Evolutionary conservation across 2,888 invertebrate genomes (phyloP).

Genomic region (Ophion obscuratus): DNA sequence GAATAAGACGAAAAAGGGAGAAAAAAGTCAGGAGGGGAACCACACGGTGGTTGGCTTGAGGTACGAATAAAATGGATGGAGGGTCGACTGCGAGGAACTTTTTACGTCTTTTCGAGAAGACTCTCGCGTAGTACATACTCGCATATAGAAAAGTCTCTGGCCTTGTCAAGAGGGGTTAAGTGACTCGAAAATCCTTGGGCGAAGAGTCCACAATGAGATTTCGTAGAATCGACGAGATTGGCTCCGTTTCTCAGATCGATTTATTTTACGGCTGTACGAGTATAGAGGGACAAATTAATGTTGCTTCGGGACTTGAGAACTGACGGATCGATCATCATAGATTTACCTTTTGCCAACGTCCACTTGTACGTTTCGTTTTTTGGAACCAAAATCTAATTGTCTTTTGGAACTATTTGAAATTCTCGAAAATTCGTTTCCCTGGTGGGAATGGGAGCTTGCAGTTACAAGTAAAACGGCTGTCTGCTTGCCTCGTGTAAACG

Average conservation of each 20-base stretch:
- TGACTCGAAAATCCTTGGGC: constrained; percentile 29
- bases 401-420: neutral
- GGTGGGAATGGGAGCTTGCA: neutral
- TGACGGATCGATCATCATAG: too few species aligned
- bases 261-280: too few species aligned
- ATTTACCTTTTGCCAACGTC: too few species aligned
- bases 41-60: constrained; percentile 41
- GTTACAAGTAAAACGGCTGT: neutral
- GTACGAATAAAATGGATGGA: constrained; percentile 55
- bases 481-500: neutral
- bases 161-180: constrained; percentile 40
- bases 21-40: constrained; percentile 20
- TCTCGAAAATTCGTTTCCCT: neutral
- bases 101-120: constrained; percentile 37
- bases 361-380: too few species aligned
- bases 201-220: constrained; percentile 20
- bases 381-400: too few species aligned
- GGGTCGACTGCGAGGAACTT: constrained; percentile 49
- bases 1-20: too few species aligned
- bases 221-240: neutral
- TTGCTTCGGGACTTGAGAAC: too few species aligned
- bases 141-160: neutral
- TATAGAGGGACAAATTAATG: too few species aligned
- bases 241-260: too few species aligned
- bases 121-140: constrained; percentile 19